These are phyloP conservation scores for Aphelenchoides bicaudatus DNA, from an alignment of 2,888 invertebrate genomes.

Conservation along the genomic window DNA sequence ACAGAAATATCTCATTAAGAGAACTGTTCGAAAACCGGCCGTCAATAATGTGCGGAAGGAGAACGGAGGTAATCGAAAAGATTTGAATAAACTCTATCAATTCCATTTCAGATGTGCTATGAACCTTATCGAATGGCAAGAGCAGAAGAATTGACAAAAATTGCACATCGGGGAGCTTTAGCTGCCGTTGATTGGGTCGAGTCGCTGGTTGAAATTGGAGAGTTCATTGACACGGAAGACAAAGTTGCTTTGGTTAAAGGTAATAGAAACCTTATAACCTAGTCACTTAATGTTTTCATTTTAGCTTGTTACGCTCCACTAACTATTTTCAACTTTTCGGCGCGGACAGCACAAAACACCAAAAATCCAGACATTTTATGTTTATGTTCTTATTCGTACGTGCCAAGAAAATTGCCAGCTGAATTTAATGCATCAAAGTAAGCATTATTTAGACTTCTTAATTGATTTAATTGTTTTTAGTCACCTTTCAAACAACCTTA, in stretches of 20 bases:
- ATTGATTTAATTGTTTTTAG: conserved; percentile 31
- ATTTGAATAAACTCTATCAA: background rate
- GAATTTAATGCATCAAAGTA: conserved; percentile 59
- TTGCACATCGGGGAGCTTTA: conserved; percentile 57
- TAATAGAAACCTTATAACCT: too few relatives aligned
- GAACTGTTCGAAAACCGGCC: conserved; percentile 59
- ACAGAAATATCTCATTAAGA: conserved; percentile 46
- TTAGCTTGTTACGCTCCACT: conserved; percentile 55
- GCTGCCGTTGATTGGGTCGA: conserved; percentile 60
- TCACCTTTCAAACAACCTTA: conserved; percentile 57
- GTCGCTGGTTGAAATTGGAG: conserved; percentile 51
- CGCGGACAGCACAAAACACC: conserved; percentile 57
- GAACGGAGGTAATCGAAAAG: conserved; percentile 42
- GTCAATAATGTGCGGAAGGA: conserved; percentile 36
- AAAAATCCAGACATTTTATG: conserved; percentile 58
- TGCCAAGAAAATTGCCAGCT: conserved; percentile 52
- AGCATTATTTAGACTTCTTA: conserved; percentile 22
- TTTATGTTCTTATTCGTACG: conserved; percentile 53
- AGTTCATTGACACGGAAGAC: conserved; percentile 54
- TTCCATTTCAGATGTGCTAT: conserved; percentile 48
- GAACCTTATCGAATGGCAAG: conserved; percentile 47
- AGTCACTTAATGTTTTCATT: conserved; percentile 49
- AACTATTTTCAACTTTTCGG: conserved; percentile 59
- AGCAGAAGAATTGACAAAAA: conserved; percentile 54
- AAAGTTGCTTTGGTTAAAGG: conserved; percentile 33